A percentile compares a stretch with the other conserved stretches of the same genome.
phyloP scores from a whole-genome alignment of 2,113 vertebrate species.

The Myiozetetes cayanensis region DNA sequence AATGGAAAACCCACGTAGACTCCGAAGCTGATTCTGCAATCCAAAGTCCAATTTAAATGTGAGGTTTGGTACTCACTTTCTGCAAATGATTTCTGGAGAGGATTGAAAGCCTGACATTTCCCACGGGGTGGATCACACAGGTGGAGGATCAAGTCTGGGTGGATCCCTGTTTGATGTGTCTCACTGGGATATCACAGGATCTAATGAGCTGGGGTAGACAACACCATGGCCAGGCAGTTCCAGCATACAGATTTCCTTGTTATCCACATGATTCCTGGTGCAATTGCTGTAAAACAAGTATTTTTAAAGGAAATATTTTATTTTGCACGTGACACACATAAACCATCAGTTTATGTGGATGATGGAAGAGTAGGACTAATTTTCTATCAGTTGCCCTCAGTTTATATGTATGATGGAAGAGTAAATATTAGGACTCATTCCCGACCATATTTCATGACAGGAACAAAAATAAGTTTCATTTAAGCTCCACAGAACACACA shows the following conservation, averaged over 20 bases:
- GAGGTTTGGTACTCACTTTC: neutral
- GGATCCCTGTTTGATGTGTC: accelerated
- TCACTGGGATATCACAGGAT: neutral
- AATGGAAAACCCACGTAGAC: neutral
- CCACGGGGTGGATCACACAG: neutral
- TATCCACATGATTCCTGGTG: neutral
- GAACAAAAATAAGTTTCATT: neutral
- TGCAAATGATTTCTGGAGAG: neutral
- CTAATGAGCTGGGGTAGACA: neutral
- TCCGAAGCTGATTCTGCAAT: neutral
- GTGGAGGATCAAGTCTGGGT: accelerated
- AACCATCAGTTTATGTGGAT: neutral
- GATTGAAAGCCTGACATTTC: neutral
- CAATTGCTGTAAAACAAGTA: neutral
- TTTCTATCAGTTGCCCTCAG: neutral
- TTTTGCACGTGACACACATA: neutral
- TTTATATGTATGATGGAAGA: neutral
- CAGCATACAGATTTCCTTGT: neutral
- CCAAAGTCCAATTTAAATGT: neutral
- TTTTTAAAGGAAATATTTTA: neutral
- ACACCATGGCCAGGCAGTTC: neutral
- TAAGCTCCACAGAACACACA: neutral
- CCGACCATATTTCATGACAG: neutral
- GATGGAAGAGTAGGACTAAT: neutral
- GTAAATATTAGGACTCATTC: neutral